Percentiles rank a stretch among this genome's conserved stretches.
These are phyloP conservation scores for Eledona agricola DNA, from an alignment of 2,888 invertebrate genomes.

Conservation along the genomic window DNA sequence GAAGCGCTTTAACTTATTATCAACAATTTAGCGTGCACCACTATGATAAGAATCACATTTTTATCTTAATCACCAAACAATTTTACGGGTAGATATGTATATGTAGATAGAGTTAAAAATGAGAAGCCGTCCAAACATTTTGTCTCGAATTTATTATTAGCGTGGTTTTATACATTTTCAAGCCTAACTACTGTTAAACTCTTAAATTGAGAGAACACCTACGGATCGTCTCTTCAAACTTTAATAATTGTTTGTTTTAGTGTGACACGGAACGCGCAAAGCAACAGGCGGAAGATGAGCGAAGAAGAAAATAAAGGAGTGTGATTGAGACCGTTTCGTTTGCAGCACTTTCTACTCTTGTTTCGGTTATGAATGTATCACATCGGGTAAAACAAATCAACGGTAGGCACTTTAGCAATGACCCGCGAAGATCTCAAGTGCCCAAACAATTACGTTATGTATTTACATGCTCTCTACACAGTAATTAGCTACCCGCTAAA, in stretches of 20 bases:
- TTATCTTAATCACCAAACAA: conserved; percentile 39
- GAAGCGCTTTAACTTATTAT: conserved; percentile 23
- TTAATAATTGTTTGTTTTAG: no score
- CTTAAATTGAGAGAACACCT: conserved; percentile 11
- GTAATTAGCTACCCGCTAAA: conserved; percentile 44
- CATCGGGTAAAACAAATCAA: conserved; percentile 59
- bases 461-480: conserved; percentile 55
- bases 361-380: conserved; percentile 51
- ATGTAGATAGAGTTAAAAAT: conserved; percentile 20
- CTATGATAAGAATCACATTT: conserved; percentile 32
- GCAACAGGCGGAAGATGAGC: conserved; percentile 5
- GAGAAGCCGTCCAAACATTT: conserved; percentile 8
- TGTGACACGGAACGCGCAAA: conserved; percentile 4
- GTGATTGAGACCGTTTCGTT: conserved; percentile 23
- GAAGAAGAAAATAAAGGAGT: conserved; percentile 29
- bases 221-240: conserved; percentile 1
- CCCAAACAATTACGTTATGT: conserved; percentile 54
- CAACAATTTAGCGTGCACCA: conserved; percentile 17
- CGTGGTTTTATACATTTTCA: conserved; percentile 16
- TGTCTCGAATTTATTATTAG: conserved; percentile 17
- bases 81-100: conserved; percentile 36
- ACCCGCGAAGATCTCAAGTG: conserved; percentile 53
- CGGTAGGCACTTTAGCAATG: conserved; percentile 59
- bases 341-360: conserved; percentile 28
- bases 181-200: conserved; percentile 9